Conservation (phyloP, 92 coral and sea anemone genomes). For the Zoanthus sansibaricus region DNA sequence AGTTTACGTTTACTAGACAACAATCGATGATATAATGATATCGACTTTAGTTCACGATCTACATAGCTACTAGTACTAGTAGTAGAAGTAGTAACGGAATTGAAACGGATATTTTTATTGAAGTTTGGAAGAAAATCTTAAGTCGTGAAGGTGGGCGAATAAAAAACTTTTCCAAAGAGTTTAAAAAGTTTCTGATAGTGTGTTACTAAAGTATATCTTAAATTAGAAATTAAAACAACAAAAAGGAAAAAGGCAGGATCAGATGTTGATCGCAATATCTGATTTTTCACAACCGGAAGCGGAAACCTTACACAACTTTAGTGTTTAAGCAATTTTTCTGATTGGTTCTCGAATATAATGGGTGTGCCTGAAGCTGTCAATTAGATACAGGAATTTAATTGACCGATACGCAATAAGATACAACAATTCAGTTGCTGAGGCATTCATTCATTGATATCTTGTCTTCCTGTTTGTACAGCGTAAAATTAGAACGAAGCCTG, state of each 20-base stretch:
- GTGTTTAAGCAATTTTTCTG: not conserved
- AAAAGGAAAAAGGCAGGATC: not conserved
- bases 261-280: not conserved
- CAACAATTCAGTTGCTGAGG: not conserved
- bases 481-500: not conserved
- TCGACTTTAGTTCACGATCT: not conserved
- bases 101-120: no score
- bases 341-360: conserved; percentile 25
- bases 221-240: not conserved
- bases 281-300: conserved; percentile 7
- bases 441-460: conserved; percentile 11
- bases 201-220: not conserved
- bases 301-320: conserved; percentile 8
- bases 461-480: conserved; percentile 20
- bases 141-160: no score
- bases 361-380: conserved; percentile 46
- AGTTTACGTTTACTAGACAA: not conserved
- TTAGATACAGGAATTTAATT: not conserved
- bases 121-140: no score
- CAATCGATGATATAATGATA: not conserved
- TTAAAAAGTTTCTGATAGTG: no score
- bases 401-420: not conserved
- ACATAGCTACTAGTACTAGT: not conserved
- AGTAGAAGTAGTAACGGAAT: no score
- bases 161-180: no score